Base-by-base conservation (phyloP, 1,140 invertebrate species). In the Drosophila trapezifrons region DNA sequence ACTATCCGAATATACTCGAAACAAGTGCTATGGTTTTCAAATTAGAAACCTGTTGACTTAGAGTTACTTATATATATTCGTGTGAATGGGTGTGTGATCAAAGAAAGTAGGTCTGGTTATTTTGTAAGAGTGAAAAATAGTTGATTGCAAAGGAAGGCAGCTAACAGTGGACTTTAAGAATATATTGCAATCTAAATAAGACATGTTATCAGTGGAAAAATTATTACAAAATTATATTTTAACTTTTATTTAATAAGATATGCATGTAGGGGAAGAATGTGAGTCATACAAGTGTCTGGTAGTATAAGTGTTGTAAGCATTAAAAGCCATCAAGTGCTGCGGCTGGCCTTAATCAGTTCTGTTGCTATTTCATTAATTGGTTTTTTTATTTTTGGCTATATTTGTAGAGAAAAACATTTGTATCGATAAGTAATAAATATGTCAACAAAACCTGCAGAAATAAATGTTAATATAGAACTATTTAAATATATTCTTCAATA, bases 1-100 rank as follows among this genome's bases (percentile, higher is more conserved):
- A 46, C 22, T 62, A 46, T 62, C 56, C 17, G 47, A 49, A 74
- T 76, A 74, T 84, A 84, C 59, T 85, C 76, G 63, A 80, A 72
- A 17, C 49, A 83, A 76, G 80, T 84, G 64, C 81, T 77, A 74
- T 55, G 74, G 67, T 78, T 78, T 70, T 67, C 57, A 63, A 84
- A 46, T 78, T 66, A 46, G 43, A 76, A 66, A 74, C 47, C 66
- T 72, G 72, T 84, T 84, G 22, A 76, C 59, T 55, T 78, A 70
- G 58, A 76, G 22, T 32, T 63, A 49, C 55, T 71, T 72, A 47
- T 35, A 35, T 35, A 20, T 52, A 52, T 35, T 10, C 29, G 46
- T 60, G 55, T 60, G 67, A 72, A 55, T 56, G 51, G 32, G 51
- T 32, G 49, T 45, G 43, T 63, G 32, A 60, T 15, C 13, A 17